phyloP scores from a whole-genome alignment of 2,797 vertebrate genomes.

The Onychomys torridus region DNA sequence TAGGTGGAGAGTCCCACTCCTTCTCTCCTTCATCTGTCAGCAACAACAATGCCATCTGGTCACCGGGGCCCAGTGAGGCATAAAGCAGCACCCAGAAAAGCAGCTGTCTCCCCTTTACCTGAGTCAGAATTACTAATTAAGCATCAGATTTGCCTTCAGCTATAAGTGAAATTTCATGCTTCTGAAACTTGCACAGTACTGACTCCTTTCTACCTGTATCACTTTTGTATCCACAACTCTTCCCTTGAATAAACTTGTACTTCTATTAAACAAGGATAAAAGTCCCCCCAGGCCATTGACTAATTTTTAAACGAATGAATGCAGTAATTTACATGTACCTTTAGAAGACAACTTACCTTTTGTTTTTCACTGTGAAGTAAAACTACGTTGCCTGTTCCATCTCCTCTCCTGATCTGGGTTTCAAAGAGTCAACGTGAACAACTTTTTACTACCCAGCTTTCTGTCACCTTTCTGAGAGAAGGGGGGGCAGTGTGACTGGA shows the following conservation, averaged over 20 bases:
- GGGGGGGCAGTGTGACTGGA: neutral
- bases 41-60: conserved; percentile 81
- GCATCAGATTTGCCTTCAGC: conserved; percentile 74
- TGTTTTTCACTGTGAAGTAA: conserved; percentile 9
- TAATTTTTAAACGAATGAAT: neutral
- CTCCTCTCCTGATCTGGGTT: neutral
- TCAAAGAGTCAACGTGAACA: neutral
- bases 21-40: conserved; percentile 73
- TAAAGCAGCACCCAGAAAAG: conserved; percentile 70
- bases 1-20: neutral
- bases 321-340: neutral
- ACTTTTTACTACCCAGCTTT: conserved; percentile 30
- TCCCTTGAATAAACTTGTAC: conserved; percentile 27
- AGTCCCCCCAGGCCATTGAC: neutral
- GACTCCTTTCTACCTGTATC: neutral
- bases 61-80: conserved; percentile 73
- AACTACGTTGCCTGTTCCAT: conserved; percentile 2
- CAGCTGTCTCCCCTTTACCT: conserved; percentile 82
- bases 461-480: neutral
- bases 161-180: conserved; percentile 56
- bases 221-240: neutral
- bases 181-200: conserved; percentile 31
- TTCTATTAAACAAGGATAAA: conserved; percentile 22
- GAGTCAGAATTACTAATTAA: conserved; percentile 80
- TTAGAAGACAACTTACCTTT: conserved; percentile 42